Conservation (phyloP, 2,888 invertebrate species). For the Sceliomorpha sp. region DNA sequence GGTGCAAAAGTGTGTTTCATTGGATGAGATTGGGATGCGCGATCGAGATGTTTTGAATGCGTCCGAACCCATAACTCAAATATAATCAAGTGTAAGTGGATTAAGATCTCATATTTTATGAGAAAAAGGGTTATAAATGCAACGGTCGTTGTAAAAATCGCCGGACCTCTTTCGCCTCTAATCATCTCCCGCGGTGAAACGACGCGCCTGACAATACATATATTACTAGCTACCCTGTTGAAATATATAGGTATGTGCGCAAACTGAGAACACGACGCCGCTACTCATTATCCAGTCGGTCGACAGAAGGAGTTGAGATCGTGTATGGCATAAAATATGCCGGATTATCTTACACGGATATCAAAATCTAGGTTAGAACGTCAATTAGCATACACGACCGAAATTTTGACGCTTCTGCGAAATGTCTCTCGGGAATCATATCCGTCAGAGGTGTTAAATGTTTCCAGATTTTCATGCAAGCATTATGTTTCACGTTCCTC, state of each 20-base stretch:
- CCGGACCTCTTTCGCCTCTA: constrained; percentile 6
- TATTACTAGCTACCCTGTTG: constrained; percentile 16
- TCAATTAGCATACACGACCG: constrained; percentile 21
- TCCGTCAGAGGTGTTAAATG: no score
- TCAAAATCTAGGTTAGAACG: constrained; percentile 25
- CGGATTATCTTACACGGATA: constrained; percentile 19
- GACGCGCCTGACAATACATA: constrained; percentile 34
- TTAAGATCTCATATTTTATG: no score
- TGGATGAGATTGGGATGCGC: no score
- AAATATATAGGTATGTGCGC: constrained; percentile 15
- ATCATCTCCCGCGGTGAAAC: constrained; percentile 14
- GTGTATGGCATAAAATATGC: constrained; percentile 30
- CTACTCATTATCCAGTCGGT: constrained; percentile 30
- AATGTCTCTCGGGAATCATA: neutral
- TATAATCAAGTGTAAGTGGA: no score
- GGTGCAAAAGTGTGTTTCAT: no score
- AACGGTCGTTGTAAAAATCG: no score
- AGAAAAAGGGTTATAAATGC: no score
- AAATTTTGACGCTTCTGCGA: constrained; percentile 22
- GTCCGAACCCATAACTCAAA: no score
- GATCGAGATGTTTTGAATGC: no score
- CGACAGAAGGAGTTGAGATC: constrained; percentile 8
- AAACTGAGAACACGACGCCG: constrained; percentile 8
- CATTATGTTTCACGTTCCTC: no score
- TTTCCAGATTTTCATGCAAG: no score